These are phyloP conservation scores for Anniella stebbinsi DNA, from an alignment of 2,797 vertebrate species.

Conservation along the genomic window DNA sequence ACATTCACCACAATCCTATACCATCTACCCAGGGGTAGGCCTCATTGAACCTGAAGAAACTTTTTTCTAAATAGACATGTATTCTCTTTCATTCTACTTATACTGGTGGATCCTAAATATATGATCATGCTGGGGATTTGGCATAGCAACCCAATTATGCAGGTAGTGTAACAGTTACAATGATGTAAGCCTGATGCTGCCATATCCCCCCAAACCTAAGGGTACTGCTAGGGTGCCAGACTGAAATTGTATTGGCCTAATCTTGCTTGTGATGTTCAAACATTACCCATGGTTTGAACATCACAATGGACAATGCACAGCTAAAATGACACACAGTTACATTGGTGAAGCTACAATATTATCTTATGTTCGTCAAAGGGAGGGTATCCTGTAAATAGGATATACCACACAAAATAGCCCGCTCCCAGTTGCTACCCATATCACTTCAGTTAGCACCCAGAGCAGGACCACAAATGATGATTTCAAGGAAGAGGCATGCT, in stretches of 20 bases:
- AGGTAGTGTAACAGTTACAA: neutral
- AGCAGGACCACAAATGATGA: neutral
- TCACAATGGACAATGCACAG: neutral
- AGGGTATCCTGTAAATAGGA: neutral
- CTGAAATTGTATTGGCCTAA: neutral
- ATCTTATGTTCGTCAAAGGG: neutral
- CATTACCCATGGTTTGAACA: no score
- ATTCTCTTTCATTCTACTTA: neutral
- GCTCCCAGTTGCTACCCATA: neutral
- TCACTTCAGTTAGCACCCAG: neutral
- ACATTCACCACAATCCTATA: neutral
- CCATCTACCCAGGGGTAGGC: neutral
- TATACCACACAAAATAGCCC: neutral
- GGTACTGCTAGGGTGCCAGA: neutral
- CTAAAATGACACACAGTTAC: neutral
- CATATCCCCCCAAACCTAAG: neutral
- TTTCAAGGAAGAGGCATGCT: neutral
- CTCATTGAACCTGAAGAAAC: neutral
- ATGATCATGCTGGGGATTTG: neutral
- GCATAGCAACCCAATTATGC: neutral
- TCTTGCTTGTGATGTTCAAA: neutral
- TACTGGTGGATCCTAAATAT: neutral
- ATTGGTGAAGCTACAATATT: neutral
- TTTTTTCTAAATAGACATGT: neutral
- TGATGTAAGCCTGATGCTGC: neutral